A percentile compares a stretch with the other conserved stretches of the same genome.
phyloP scores from a whole-genome alignment of 2,797 vertebrate genomes.

The Garrulus glandarius region DNA sequence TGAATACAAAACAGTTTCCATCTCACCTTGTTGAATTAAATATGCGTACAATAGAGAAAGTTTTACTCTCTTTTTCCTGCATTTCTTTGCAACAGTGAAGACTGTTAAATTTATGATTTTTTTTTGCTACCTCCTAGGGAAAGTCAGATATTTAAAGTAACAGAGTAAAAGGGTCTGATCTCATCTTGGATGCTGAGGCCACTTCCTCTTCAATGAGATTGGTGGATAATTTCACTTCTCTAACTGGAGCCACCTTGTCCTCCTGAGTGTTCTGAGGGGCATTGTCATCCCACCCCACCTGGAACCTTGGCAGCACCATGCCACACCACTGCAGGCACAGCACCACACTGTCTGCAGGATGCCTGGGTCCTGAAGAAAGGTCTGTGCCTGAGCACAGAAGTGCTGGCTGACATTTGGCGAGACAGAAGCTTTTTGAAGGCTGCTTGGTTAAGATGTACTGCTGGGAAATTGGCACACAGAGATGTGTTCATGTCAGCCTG shows the following conservation, averaged over 20 bases:
- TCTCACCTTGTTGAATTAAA: background rate
- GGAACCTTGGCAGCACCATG: background rate
- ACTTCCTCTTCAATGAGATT: background rate
- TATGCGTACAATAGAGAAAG: background rate
- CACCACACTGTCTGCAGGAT: rapidly evolving
- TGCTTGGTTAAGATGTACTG: background rate
- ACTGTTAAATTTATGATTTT: background rate
- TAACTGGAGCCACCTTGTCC: background rate
- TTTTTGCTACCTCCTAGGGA: background rate
- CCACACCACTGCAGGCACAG: background rate
- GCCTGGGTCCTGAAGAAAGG: background rate
- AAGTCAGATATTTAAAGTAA: background rate
- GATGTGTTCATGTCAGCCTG: background rate
- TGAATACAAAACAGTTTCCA: background rate
- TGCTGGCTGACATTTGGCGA: background rate
- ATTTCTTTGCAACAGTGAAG: background rate
- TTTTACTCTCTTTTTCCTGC: background rate
- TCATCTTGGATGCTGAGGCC: background rate
- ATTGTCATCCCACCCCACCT: rapidly evolving
- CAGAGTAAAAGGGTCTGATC: background rate
- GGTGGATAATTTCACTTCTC: background rate
- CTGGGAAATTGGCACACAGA: background rate
- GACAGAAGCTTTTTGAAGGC: background rate
- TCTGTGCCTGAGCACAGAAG: rapidly evolving
- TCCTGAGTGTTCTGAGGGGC: rapidly evolving